Base-by-base conservation (phyloP, 1,140 invertebrate genomes). In the Hyles vespertilio region DNA sequence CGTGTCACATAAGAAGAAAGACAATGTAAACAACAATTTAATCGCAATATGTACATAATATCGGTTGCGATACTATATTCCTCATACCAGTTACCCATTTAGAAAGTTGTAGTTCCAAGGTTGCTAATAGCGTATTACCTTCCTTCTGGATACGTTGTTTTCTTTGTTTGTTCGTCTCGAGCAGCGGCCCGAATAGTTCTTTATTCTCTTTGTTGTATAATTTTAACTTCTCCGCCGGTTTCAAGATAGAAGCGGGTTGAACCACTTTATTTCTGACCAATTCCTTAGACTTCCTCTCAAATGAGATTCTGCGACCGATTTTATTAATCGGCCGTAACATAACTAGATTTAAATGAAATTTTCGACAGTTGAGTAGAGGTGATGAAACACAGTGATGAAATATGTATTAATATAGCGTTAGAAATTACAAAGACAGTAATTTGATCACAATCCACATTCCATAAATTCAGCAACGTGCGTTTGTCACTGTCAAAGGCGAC, bases 131-230 rank as follows among this genome's bases (percentile, higher is more conserved):
- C 67, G 45, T 62, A 67, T 76, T 68, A 85, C 84, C 76, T 64
- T 72, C 68, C 54, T 85, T 84, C 67, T 68, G 63, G 51, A 74
- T 63, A 49, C 78, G 72, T 58, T 65, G 77, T 70, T 82, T 86
- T 66, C 70, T 84, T 65, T 87, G 73, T 65, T 81, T 87, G 55
- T 71, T 86, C 5, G 75, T 80, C 45, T 89, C 85, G 43, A 89
- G 65, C 44, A 89, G 61, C 1, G 85, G 82, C n/a, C 85, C 85
- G 58, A 89, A 87, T 9, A 89, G 56, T 54, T 87, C 85, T 53
- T 89, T 89, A 58, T 84, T 89, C 56, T 89, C 85, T 65, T 79
- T 86, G 59, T 89, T 74, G 48, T 79, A 87, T 51, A 81, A 67
- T 67, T 87, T 89, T 12, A 89, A 51, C 65, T 84, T 85, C 62